Base-by-base conservation (phyloP, 2,888 invertebrate genomes). In the Gastracanthus pulcherrimus region DNA sequence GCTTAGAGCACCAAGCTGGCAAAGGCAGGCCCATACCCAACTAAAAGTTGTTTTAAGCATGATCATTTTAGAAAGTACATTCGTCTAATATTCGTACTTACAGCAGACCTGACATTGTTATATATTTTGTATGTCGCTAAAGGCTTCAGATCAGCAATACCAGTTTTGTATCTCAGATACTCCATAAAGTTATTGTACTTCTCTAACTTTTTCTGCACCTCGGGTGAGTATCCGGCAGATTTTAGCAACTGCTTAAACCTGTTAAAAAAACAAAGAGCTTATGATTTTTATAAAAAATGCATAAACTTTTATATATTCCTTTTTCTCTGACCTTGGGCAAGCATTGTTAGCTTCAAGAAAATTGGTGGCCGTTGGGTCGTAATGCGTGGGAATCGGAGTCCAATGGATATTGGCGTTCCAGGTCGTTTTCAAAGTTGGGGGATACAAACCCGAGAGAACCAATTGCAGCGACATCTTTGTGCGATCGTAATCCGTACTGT, bases 381-480 rank as follows among this genome's bases (percentile, higher is more conserved):
- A 72, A n/a, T 45, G 9, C 1, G 45, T 45, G 4, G 72, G 60
- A 16, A 72, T 60, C 1, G 72, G 72, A 5, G 5, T 41, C 72
- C 72, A 72, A 3, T 34, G 2, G 16, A 72, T 41, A 5, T 60
- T 11, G 3, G 9, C 26, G 19, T 38, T 58, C 69, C 69, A 69
- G 2, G 48, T 2, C 2, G 69, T 69, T 62, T 19, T 11, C 1
- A 16, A 16, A 13, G 86, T 84, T 16, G 92, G 92, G n/a, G 93
- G 93, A 87, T 92, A 94, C 81, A 94, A 87, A 55, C 93, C 94
- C 4, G 93, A 92, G 36, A 93, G 89, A 51, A 93, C 92, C 79
- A 92, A 88, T 85, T 93, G 92, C 3, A 93, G 93, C 72, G 93
- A 93, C 92, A 93, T 92, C 84, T 94, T 89, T 16, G 94, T 93